A percentile compares a stretch with the other conserved stretches of the same genome.
phyloP scores from a whole-genome alignment of 2,888 invertebrate genomes.

The Drosophila acutilabella region DNA sequence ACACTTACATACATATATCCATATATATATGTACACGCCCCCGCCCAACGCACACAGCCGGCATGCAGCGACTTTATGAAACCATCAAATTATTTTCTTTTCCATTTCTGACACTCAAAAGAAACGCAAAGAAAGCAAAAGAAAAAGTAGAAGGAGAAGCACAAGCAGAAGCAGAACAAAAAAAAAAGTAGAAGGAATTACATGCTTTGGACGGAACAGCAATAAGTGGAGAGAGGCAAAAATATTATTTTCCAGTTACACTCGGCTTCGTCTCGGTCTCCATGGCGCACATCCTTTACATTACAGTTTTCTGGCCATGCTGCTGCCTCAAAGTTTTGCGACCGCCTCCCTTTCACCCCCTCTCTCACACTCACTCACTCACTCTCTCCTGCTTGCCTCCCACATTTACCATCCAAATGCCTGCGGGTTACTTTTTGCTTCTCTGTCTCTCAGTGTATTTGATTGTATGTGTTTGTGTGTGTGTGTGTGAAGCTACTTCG shows the following conservation, averaged over 20 bases:
- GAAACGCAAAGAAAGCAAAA: constrained; percentile 69
- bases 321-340: constrained; percentile 74
- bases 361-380: too few relatives aligned
- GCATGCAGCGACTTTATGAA: constrained; percentile 81
- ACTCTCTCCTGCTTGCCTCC: too few relatives aligned
- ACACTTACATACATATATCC: constrained; percentile 34
- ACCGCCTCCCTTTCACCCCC: constrained; percentile 28
- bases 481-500: constrained; percentile 72
- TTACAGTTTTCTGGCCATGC: constrained; percentile 66
- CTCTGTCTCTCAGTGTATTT: constrained; percentile 36
- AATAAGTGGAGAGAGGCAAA: constrained; percentile 56
- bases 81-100: constrained; percentile 85
- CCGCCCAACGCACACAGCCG: constrained; percentile 32
- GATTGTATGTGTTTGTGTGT: constrained; percentile 30
- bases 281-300: constrained; percentile 80
- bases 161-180: constrained; percentile 41
- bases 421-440: constrained; percentile 75
- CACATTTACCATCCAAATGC: constrained; percentile 53
- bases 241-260: constrained; percentile 85
- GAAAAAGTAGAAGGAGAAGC: constrained; percentile 23
- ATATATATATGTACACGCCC: constrained; percentile 14
- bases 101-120: constrained; percentile 85
- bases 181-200: constrained; percentile 56
- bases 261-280: constrained; percentile 72
- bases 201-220: constrained; percentile 35